Percentiles rank a stretch among this genome's conserved stretches.
Evolutionary conservation across 2,888 invertebrate genomes (phyloP).

Genomic region (Macrosoma leucophasiata): DNA sequence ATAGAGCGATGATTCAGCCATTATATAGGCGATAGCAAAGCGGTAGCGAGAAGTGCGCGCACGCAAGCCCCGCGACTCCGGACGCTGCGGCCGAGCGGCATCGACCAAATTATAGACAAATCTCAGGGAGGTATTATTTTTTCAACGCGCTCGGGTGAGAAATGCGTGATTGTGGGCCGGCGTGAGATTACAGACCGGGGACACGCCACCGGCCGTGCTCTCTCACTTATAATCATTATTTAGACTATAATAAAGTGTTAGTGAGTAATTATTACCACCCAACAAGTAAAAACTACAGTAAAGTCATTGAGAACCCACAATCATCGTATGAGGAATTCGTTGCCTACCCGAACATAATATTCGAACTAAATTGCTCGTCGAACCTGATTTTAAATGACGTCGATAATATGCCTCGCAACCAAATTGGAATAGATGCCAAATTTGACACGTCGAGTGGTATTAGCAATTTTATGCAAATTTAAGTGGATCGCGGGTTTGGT

Average conservation of each 20-base stretch:
- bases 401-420: constrained; percentile 36
- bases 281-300: constrained; percentile 26
- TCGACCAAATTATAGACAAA: constrained; percentile 72
- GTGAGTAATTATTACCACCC: constrained; percentile 65
- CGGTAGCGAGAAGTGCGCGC: too few species aligned
- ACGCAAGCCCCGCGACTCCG: constrained; percentile 26
- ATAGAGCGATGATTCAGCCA: constrained; percentile 46
- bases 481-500: constrained; percentile 61
- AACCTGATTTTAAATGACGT: constrained; percentile 2
- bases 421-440: constrained; percentile 49
- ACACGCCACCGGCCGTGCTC: constrained; percentile 65
- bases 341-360: constrained; percentile 11
- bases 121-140: constrained; percentile 70
- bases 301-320: constrained; percentile 18
- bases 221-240: constrained; percentile 67
- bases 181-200: constrained; percentile 64
- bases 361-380: too few species aligned
- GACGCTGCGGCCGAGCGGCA: constrained; percentile 56
- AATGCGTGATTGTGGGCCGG: constrained; percentile 73
- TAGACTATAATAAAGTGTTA: constrained; percentile 69
- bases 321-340: constrained; percentile 3
- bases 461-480: constrained; percentile 70
- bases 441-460: constrained; percentile 59
- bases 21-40: constrained; percentile 32
- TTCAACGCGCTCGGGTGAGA: constrained; percentile 74